A percentile compares a stretch with the other conserved stretches of the same genome.
phyloP scores from a whole-genome alignment of 2,113 vertebrate genomes.

The Aythya baeri region DNA sequence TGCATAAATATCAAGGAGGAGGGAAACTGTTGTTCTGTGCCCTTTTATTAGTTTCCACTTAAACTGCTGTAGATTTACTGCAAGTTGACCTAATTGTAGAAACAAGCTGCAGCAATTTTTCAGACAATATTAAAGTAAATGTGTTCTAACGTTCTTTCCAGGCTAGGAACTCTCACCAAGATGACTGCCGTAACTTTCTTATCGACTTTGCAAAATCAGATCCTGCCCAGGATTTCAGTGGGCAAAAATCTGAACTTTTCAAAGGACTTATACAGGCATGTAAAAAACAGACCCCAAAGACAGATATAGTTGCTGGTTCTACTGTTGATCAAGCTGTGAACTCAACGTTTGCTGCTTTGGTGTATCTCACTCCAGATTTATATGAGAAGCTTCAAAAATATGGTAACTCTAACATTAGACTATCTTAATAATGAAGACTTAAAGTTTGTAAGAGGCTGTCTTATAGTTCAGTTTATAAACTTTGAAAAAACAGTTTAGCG shows the following conservation, averaged over 20 bases:
- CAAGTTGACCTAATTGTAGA: neutral
- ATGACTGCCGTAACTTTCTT: slow-evolving; percentile 84
- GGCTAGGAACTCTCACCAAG: slow-evolving; percentile 74
- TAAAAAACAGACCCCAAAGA: slow-evolving; percentile 90
- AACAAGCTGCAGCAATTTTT: neutral
- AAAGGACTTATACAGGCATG: slow-evolving; percentile 86
- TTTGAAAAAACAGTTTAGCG: neutral
- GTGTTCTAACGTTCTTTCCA: slow-evolving; percentile 52
- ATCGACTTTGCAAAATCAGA: slow-evolving; percentile 91
- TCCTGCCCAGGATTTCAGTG: slow-evolving; percentile 84
- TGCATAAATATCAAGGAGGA: neutral
- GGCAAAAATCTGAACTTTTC: slow-evolving; percentile 88
- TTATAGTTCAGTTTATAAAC: slow-evolving; percentile 28
- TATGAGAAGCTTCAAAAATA: slow-evolving; percentile 87
- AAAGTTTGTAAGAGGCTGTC: slow-evolving; percentile 54
- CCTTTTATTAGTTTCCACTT: neutral
- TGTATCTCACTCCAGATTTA: slow-evolving; percentile 93
- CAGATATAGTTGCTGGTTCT: slow-evolving; percentile 87
- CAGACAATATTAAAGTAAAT: neutral
- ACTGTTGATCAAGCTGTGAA: slow-evolving; percentile 96
- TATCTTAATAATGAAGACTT: slow-evolving; percentile 74
- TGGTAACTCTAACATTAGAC: slow-evolving; percentile 86
- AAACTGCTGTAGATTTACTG: neutral
- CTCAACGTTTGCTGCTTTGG: slow-evolving; percentile 94
- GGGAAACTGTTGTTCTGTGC: neutral